Conservation (phyloP, 2,888 invertebrate genomes). For the Monoplex corrugatus region DNA sequence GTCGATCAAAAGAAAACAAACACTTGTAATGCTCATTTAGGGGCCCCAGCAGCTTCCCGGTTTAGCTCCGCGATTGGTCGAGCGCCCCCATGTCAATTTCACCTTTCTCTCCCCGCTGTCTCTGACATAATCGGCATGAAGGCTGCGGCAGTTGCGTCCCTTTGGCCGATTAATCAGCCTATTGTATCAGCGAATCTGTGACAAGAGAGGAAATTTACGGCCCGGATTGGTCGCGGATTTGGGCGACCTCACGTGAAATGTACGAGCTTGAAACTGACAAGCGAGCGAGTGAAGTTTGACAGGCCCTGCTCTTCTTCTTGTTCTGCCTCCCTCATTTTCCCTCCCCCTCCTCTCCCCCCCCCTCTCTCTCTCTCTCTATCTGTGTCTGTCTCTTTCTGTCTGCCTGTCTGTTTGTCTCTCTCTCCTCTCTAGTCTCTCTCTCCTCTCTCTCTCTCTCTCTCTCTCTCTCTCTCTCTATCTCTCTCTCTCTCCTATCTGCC, state of each 20-base stretch:
- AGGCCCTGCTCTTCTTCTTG: background rate
- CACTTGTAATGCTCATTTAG: constrained; percentile 19
- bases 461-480: background rate
- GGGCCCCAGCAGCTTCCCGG: background rate
- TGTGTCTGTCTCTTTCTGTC: background rate
- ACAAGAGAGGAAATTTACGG: constrained; percentile 39
- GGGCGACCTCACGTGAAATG: constrained; percentile 40
- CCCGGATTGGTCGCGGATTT: constrained; percentile 34
- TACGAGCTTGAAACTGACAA: constrained; percentile 34
- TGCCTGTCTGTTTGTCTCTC: background rate
- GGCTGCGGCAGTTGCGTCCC: constrained; percentile 27
- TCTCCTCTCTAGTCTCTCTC: constrained; percentile 4
- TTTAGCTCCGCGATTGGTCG: background rate
- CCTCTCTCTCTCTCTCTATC: background rate
- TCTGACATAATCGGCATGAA: constrained; percentile 32
- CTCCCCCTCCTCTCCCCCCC: background rate
- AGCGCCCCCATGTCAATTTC: background rate
- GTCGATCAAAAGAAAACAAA: constrained; percentile 28
- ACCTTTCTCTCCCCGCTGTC: constrained; percentile 10
- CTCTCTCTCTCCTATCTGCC: background rate
- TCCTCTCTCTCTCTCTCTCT: background rate
- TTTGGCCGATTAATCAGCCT: constrained; percentile 37
- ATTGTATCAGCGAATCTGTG: constrained; percentile 39
- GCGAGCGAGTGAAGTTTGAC: constrained; percentile 36
- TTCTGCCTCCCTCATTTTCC: background rate